Percentiles rank a stretch among this genome's conserved stretches.
Evolutionary conservation across 2,113 vertebrate species (phyloP).

Genomic region (Ciconia maguari): DNA sequence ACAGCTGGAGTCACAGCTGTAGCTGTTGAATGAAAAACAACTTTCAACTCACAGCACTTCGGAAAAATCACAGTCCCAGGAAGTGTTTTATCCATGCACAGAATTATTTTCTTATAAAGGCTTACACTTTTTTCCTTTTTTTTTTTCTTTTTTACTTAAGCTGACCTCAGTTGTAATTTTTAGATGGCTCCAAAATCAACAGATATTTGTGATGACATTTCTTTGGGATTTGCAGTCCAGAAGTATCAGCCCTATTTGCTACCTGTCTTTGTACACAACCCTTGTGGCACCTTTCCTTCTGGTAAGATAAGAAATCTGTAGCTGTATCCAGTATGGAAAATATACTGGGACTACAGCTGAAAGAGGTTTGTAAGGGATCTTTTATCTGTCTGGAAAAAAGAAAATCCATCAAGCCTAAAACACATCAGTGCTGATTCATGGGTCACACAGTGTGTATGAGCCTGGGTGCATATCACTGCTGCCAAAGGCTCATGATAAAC

Average conservation of each 20-base stretch:
- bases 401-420: neutral
- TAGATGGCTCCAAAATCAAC: neutral
- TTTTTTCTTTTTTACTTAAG: neutral
- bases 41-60: neutral
- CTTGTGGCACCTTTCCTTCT: neutral
- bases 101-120: neutral
- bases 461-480: accelerated
- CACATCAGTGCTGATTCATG: neutral
- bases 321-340: neutral
- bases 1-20: constrained; percentile 23
- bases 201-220: neutral
- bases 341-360: neutral
- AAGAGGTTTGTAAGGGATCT: neutral
- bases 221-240: neutral
- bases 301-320: neutral
- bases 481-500: neutral
- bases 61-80: neutral
- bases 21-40: neutral
- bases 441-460: neutral
- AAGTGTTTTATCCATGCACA: neutral
- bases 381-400: neutral
- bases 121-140: neutral
- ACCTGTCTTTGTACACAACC: neutral
- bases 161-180: neutral
- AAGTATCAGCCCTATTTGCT: neutral